Conservation (phyloP, 2,888 invertebrate genomes). For the Lamellibrachia columna region DNA sequence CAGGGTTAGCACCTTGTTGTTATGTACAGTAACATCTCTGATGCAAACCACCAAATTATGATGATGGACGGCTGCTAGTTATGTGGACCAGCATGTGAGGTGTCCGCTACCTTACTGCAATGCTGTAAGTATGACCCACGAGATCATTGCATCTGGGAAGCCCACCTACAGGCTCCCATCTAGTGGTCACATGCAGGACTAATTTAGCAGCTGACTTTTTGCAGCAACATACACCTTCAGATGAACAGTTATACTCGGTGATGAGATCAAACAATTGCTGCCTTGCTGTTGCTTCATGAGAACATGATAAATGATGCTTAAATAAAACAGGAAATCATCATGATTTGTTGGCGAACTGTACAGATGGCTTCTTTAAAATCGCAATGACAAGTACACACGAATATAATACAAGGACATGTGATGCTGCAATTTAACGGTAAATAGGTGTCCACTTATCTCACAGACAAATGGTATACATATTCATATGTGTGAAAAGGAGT, state of each 20-base stretch:
- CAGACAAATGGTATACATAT: not conserved
- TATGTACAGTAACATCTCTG: not conserved
- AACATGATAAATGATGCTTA: not conserved
- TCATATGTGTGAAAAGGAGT: not conserved
- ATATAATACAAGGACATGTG: not conserved
- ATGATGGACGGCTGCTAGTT: not conserved
- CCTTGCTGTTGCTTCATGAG: slow-evolving; percentile 5
- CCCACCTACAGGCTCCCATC: not conserved
- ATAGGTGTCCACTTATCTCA: not conserved
- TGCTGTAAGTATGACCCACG: not conserved
- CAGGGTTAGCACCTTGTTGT: not conserved
- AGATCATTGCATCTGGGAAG: not conserved
- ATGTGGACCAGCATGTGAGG: not conserved
- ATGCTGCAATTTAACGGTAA: not conserved
- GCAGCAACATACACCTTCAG: not conserved
- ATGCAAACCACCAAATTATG: not conserved
- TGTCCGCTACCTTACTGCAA: not conserved
- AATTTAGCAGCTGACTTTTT: not conserved
- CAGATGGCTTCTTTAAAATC: not conserved
- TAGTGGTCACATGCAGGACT: not conserved
- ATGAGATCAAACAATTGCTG: slow-evolving; percentile 8
- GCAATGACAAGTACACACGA: not conserved
- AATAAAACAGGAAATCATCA: not conserved
- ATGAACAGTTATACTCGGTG: not conserved
- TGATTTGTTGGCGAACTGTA: not conserved